Percentiles rank a stretch among this genome's conserved stretches.
These are phyloP conservation scores for Micronycteris hirsuta DNA, from an alignment of 2,113 vertebrate species.

Conservation along the genomic window DNA sequence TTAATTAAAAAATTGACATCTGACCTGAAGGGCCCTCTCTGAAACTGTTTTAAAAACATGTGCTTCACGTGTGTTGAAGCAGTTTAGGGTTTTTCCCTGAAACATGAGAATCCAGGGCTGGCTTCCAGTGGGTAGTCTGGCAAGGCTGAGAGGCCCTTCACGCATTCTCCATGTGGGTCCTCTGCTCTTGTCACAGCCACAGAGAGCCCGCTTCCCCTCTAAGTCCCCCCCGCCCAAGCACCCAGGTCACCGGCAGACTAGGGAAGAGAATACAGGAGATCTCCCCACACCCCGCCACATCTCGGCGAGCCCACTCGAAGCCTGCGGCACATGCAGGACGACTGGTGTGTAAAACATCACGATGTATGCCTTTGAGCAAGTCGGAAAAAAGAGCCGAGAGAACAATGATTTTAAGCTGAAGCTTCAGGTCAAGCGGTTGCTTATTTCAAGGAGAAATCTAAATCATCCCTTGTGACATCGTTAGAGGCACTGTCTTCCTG, in stretches of 20 bases:
- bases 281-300: not conserved
- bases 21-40: not conserved
- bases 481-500: not conserved
- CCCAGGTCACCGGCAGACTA: not conserved
- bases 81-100: not conserved
- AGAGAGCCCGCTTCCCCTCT: not conserved
- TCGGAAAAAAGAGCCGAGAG: not conserved
- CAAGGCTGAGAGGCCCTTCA: not conserved
- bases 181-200: not conserved
- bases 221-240: not conserved
- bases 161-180: not conserved
- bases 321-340: not conserved
- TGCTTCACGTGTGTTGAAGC: not conserved
- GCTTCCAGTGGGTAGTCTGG: not conserved
- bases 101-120: not conserved
- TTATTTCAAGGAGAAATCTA: not conserved
- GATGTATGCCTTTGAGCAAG: not conserved
- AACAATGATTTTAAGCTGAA: not conserved
- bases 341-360: not conserved
- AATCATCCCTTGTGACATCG: not conserved
- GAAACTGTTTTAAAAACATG: not conserved
- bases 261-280: not conserved
- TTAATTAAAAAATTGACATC: not conserved
- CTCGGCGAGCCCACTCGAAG: not conserved
- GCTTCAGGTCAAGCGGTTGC: not conserved